phyloP scores from a whole-genome alignment of 2,797 vertebrate species.

The Onychomys arenicola region DNA sequence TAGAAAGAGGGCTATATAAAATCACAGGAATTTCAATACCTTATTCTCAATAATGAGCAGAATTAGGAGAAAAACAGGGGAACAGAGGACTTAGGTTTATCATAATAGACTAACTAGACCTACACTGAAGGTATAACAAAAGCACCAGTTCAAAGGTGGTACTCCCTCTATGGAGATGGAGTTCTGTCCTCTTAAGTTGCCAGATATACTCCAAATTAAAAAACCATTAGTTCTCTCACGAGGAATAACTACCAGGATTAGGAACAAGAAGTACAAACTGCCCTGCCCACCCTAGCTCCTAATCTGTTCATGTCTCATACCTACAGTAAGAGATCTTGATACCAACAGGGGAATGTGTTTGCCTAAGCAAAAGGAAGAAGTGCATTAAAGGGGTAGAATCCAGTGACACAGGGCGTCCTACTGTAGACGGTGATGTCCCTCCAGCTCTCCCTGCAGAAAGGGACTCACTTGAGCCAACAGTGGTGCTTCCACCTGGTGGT shows the following conservation, averaged over 20 bases:
- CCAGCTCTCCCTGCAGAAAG: not conserved
- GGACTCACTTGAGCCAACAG: not conserved
- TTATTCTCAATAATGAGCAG: not conserved
- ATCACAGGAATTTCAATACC: not conserved
- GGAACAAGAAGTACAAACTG: not conserved
- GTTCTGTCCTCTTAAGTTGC: not conserved
- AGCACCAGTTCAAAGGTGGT: constrained; percentile 5
- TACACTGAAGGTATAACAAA: not conserved
- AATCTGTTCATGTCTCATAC: constrained; percentile 8
- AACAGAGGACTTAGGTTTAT: not conserved
- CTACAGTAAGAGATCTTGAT: not conserved
- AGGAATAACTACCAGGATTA: not conserved
- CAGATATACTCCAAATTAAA: constrained; percentile 21
- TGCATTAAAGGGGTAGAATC: not conserved
- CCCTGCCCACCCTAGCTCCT: not conserved
- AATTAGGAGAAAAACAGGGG: not conserved
- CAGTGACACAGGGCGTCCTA: not conserved
- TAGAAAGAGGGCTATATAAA: not conserved
- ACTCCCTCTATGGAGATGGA: not conserved
- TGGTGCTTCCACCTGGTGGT: not conserved
- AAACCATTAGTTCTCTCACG: not conserved
- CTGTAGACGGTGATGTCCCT: not conserved
- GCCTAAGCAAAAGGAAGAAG: not conserved
- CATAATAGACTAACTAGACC: not conserved
- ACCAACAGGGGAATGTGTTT: not conserved